Base-by-base conservation (phyloP, 2,797 vertebrate species). In the Nyctalus aviator region DNA sequence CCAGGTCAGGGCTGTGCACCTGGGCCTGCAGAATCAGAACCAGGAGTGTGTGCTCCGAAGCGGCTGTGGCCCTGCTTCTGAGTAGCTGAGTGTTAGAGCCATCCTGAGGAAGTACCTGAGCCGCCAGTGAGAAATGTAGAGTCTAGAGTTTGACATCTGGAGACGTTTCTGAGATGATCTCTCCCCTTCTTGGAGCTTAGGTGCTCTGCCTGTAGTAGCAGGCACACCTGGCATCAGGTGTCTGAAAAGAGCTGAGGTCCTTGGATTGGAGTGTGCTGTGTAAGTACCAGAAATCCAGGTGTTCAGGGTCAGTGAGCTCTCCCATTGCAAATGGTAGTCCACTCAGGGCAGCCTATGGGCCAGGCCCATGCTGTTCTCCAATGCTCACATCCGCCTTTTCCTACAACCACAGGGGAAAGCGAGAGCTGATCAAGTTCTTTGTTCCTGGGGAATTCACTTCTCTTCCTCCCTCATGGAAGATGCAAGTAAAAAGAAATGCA, bases 401-500 rank as follows among this genome's bases (percentile, higher is more conserved):
- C 97, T 97, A 97, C 73, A 97, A 97, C 97, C 97, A 93, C 97
- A 97, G 97, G 97, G 96, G 96, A 97, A 97, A 97, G 97, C 96
- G 84, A 97, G 97, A 97, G 97, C 97, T 97, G 97, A 95, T 97
- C 97, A 97, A 97, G 97, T 96, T 97, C 96, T 97, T 97, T 97
- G 97, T 97, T 97, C 97, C 97, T 97, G 97, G 97, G 97, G 97
- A 97, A 96, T 96, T 97, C 97, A 97, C 97, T 97, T 97, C 97
- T 97, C 97, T 97, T 97, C 97, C 97, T 97, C 97, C 97, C 97
- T 97, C 97, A 97, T 97, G 97, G 97, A 97, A 97, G 97, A 97
- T 97, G 97, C 97, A 97, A 97, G 97, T 97, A 97, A 97, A 97
- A 97, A 96, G 97, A 97, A 97, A 97, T 97, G 97, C 97, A 97